Evolutionary conservation across 2,113 vertebrate species (phyloP).

Genomic region (Centrocercus urophasianus): DNA sequence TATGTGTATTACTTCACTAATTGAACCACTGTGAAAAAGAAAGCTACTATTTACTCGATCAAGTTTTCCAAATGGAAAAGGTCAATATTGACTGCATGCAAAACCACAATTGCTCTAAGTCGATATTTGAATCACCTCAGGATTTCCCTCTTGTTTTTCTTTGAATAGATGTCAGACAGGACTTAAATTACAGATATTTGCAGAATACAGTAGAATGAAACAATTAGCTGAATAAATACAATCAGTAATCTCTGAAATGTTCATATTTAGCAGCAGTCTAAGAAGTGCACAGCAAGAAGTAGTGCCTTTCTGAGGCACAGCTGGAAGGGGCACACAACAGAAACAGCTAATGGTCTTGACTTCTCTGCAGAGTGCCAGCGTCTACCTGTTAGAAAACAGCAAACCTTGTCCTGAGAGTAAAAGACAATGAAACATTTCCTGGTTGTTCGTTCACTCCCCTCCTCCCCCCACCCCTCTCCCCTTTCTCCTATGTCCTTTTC

Average conservation of each 20-base stretch:
- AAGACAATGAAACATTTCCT: neutral
- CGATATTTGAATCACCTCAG: conserved; percentile 45
- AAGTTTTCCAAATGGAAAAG: conserved; percentile 30
- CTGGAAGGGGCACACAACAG: neutral
- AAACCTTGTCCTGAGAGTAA: neutral
- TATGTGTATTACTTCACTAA: neutral
- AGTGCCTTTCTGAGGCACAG: neutral
- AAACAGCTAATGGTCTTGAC: neutral
- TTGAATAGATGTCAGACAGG: conserved; percentile 34
- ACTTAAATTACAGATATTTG: conserved; percentile 22
- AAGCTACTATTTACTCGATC: neutral
- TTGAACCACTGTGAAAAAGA: neutral
- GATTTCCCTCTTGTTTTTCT: conserved; percentile 38
- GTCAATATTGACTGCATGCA: conserved; percentile 54
- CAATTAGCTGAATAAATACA: conserved; percentile 19
- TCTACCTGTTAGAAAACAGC: neutral
- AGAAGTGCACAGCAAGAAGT: neutral
- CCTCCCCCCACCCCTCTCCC: too few species aligned
- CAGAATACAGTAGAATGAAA: neutral
- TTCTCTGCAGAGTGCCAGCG: neutral
- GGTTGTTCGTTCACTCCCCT: neutral
- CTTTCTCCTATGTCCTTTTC: accelerated
- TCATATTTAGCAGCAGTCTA: neutral
- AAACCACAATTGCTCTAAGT: neutral
- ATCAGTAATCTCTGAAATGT: neutral